Conservation (phyloP, 2,797 vertebrate species). For the Enteromius anoplus region DNA sequence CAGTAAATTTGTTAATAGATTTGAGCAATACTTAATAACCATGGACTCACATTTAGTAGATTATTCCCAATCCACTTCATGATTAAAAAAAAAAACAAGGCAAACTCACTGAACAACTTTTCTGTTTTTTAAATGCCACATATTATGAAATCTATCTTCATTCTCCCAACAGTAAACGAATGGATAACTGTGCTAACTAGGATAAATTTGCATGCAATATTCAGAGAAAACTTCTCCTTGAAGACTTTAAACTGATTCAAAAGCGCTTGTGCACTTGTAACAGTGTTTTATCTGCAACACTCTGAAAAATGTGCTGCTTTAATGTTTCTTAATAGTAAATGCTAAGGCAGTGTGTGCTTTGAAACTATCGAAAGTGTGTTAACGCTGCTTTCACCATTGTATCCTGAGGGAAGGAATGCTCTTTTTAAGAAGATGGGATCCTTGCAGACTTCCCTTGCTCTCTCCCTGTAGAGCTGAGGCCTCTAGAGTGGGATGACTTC, state of each 20-base stretch:
- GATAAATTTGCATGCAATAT: background rate
- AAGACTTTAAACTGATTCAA: background rate
- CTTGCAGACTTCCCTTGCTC: background rate
- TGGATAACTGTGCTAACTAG: background rate
- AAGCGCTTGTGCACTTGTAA: background rate
- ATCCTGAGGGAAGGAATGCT: conserved; percentile 23
- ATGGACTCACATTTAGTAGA: background rate
- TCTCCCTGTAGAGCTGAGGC: conserved; percentile 26
- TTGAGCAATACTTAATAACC: background rate
- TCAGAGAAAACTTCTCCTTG: background rate
- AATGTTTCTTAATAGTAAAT: conserved; percentile 1
- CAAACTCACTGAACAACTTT: background rate
- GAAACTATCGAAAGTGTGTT: conserved; percentile 8
- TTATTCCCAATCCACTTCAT: background rate
- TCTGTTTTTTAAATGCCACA: background rate
- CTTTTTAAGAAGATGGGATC: conserved; percentile 16
- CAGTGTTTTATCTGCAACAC: background rate
- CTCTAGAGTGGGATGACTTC: conserved; percentile 27
- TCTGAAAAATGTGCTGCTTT: background rate
- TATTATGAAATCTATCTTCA: background rate
- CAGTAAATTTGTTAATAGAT: background rate
- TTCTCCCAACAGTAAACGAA: background rate
- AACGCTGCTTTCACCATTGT: background rate
- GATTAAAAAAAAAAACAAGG: background rate
- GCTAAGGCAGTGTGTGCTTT: background rate